Conservation (phyloP, 2,797 vertebrate species). For the Pseudochirops corinnae region DNA sequence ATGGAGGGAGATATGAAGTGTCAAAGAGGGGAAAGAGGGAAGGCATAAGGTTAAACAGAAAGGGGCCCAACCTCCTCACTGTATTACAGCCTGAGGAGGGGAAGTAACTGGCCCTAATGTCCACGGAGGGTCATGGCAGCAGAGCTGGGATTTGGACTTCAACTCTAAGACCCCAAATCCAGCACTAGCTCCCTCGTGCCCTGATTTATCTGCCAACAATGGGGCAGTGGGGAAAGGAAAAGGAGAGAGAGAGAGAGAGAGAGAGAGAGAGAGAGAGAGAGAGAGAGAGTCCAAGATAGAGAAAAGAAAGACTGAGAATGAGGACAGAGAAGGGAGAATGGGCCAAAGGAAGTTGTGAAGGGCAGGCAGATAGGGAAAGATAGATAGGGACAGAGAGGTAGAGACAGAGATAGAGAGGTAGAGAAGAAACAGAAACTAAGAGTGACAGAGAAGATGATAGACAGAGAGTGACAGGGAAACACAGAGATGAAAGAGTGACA, state of each 20-base stretch:
- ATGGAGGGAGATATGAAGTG: constrained; percentile 68
- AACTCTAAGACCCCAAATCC: background rate
- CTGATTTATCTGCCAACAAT: background rate
- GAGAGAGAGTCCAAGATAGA: constrained; percentile 32
- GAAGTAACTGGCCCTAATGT: background rate
- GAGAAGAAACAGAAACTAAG: constrained; percentile 25
- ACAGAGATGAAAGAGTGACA: background rate
- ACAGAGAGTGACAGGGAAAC: constrained; percentile 11
- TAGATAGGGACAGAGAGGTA: background rate
- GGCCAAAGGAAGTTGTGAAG: constrained; percentile 1
- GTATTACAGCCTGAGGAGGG: background rate
- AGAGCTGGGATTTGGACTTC: background rate
- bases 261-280: background rate
- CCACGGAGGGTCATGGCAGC: background rate
- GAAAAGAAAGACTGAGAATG: constrained; percentile 53
- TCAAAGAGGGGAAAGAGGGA: background rate
- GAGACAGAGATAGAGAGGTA: background rate
- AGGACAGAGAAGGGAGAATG: background rate
- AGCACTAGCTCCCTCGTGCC: background rate
- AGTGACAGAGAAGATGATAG: background rate
- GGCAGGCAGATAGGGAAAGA: background rate
- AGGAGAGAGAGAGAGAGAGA: no score
- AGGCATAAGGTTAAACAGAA: constrained; percentile 60
- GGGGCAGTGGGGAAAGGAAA: background rate
- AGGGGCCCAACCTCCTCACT: background rate